These are phyloP conservation scores for Orientallactaga sibirica DNA, from an alignment of 2,797 vertebrate species.

Conservation along the genomic window DNA sequence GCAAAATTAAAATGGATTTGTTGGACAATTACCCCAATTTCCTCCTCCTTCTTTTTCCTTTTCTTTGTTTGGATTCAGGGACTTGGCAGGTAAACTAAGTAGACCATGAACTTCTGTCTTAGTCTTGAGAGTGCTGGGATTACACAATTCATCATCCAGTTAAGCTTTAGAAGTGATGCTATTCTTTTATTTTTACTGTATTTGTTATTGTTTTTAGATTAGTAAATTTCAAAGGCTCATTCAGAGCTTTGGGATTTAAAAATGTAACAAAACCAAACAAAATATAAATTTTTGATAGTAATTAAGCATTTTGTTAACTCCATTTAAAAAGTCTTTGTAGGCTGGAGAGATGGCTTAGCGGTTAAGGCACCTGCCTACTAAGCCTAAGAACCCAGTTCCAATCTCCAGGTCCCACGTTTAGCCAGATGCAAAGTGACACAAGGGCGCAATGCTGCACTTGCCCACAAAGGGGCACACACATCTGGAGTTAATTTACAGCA, in stretches of 20 bases:
- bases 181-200: background rate
- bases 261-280: background rate
- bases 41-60: background rate
- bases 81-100: background rate
- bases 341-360: too few relatives aligned
- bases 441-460: too few relatives aligned
- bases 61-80: background rate
- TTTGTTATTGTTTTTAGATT: background rate
- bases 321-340: constrained; percentile 66
- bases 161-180: background rate
- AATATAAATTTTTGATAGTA: background rate
- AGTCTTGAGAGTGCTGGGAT: background rate
- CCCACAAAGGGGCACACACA: too few relatives aligned
- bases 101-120: background rate
- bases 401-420: too few relatives aligned
- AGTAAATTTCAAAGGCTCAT: background rate
- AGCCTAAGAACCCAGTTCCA: too few relatives aligned
- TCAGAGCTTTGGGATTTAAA: background rate
- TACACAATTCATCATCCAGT: too few relatives aligned
- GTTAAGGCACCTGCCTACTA: too few relatives aligned
- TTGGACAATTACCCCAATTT: background rate
- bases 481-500: too few relatives aligned
- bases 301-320: constrained; percentile 25
- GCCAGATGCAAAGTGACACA: too few relatives aligned
- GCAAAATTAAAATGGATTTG: background rate